phyloP scores from a whole-genome alignment of 2,113 vertebrate species.

The Anhinga rufa region DNA sequence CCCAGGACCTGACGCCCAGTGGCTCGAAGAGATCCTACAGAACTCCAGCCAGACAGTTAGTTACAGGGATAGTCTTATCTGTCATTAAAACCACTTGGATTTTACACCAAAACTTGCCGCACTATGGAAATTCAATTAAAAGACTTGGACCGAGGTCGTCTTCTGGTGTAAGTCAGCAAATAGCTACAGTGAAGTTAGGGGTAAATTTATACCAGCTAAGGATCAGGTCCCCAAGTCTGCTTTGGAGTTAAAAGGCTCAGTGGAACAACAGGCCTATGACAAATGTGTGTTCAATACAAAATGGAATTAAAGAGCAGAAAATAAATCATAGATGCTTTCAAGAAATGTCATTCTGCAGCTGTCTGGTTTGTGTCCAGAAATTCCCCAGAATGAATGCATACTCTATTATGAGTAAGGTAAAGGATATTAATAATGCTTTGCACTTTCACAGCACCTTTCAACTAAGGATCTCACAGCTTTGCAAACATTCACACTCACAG shows the following conservation, averaged over 20 bases:
- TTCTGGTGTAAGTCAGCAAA: conserved; percentile 39
- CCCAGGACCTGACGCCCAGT: neutral
- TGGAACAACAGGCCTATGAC: conserved; percentile 27
- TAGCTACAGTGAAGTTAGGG: neutral
- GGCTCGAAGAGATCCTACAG: neutral
- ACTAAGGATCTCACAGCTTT: conserved; percentile 58
- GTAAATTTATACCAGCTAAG: neutral
- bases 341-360: conserved; percentile 60
- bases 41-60: neutral
- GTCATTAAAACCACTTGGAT: neutral
- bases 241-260: conserved; percentile 26
- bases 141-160: neutral
- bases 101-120: neutral
- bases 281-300: conserved; percentile 57
- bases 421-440: conserved; percentile 62
- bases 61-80: conserved; percentile 14
- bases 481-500: conserved; percentile 27
- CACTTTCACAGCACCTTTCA: conserved; percentile 60
- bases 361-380: conserved; percentile 64
- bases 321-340: conserved; percentile 69
- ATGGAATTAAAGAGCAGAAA: conserved; percentile 62
- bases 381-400: conserved; percentile 31
- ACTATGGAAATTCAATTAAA: conserved; percentile 11
- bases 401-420: conserved; percentile 40
- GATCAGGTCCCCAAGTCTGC: conserved; percentile 2